These are phyloP conservation scores for Leucophora obtusa DNA, from an alignment of 2,888 invertebrate species.

Conservation along the genomic window DNA sequence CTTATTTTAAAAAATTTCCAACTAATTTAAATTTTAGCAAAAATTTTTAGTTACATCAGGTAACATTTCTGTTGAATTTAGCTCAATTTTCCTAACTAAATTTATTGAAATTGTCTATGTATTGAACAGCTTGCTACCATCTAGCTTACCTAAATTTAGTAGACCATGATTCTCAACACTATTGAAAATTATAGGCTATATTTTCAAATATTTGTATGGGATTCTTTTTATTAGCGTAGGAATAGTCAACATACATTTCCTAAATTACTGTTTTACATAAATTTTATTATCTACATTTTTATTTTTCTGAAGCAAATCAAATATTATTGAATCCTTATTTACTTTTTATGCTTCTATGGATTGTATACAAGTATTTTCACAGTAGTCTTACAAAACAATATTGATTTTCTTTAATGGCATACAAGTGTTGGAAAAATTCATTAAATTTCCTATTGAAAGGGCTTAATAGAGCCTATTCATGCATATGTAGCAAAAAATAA, in stretches of 20 bases:
- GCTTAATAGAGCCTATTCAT: background rate
- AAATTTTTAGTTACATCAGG: no score
- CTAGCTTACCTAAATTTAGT: no score
- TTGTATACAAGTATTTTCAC: background rate
- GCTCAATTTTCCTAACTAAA: no score
- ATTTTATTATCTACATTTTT: background rate
- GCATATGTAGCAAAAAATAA: background rate
- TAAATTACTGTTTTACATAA: background rate
- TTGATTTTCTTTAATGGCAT: slow-evolving; percentile 31
- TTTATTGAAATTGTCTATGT: no score
- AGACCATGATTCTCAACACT: no score
- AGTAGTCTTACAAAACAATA: slow-evolving; percentile 26
- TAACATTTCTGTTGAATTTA: no score
- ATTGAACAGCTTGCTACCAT: no score
- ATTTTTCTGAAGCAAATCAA: slow-evolving; percentile 17
- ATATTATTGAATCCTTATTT: slow-evolving; percentile 37
- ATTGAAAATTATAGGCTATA: no score
- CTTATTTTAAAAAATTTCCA: no score
- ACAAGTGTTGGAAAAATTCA: slow-evolving; percentile 22
- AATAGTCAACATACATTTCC: background rate
- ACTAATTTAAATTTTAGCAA: no score
- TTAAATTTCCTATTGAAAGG: slow-evolving; percentile 9
- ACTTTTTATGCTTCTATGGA: background rate
- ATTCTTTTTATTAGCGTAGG: no score
- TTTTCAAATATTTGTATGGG: no score